Conservation (phyloP, 2,113 vertebrate species). For the Origma solitaria region DNA sequence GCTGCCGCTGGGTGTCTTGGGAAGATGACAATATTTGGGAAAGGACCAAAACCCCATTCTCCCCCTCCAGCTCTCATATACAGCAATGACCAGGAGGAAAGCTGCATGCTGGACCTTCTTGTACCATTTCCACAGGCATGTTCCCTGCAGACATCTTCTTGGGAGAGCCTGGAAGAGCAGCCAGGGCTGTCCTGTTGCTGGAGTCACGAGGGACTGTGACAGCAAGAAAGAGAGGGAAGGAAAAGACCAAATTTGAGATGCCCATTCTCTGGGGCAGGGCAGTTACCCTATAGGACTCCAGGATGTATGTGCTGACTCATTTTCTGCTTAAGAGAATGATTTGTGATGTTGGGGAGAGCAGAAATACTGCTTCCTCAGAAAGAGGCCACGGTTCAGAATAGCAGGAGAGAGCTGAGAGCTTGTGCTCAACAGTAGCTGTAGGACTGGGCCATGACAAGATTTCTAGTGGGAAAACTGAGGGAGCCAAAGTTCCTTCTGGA, state of each 20-base stretch:
- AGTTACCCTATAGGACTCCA: not conserved
- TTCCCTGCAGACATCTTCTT: not conserved
- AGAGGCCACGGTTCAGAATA: not conserved
- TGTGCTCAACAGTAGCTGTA: not conserved
- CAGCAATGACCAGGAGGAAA: not conserved
- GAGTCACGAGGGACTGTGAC: not conserved
- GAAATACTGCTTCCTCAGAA: not conserved
- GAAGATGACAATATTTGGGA: not conserved
- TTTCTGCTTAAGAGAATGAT: not conserved
- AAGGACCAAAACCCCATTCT: not conserved
- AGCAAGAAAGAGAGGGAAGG: not conserved
- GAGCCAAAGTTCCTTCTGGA: not conserved
- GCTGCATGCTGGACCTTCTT: not conserved
- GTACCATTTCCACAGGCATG: accelerated
- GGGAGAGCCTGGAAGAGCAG: not conserved
- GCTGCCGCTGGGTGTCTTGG: not conserved
- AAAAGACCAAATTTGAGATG: not conserved
- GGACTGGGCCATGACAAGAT: not conserved
- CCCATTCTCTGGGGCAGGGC: not conserved
- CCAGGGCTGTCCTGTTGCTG: not conserved
- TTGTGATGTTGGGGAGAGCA: not conserved
- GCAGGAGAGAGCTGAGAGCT: not conserved
- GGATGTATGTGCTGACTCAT: not conserved
- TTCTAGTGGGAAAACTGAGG: not conserved
- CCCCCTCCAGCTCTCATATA: not conserved